Evolutionary conservation across 2,888 invertebrate species (phyloP), one percentile per base, ranked within the genome.

Genomic region (Copidosoma aretas): DNA sequence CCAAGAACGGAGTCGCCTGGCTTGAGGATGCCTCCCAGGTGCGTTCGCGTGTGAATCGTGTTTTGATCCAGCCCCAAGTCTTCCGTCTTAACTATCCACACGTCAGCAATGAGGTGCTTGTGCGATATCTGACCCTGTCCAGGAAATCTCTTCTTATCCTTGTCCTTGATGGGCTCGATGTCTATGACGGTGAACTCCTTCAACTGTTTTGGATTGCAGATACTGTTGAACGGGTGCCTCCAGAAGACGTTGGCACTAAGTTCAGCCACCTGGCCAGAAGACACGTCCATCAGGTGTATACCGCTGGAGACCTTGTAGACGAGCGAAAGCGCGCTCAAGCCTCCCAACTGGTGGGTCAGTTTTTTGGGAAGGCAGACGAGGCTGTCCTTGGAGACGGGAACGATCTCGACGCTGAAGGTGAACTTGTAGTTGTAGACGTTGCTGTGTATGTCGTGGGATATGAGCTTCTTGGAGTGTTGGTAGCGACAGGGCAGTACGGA

Each of bases 401-500:
- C 96, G 77, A 99, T 94, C 84, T 99, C 98, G 73, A 99, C 91
- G 71, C 94, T 93, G 77, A 80, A 87, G 10, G 97, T 94, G 81
- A 93, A 94, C 84, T 99, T 99, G 85, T 97, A 98, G 84, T 98
- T 98, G 85, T 93, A 98, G 17, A 91, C 89, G 81, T 99, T 99
- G 83, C 94, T 98, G 84, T 96, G 97, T 67, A 95, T 93, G 84
- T 99, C 99, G 79, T 98, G 98, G 0, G 98, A 97, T 77, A 98
- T 93, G 52, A 98, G 87, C 79, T 97, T 96, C 84, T 98, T 97
- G 0, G 98, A 96, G 79, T 93, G 92, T 75, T 92, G 91, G 79
- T 91, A 91, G 79, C 93, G 91, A 77, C 93, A 91, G 0, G 99
- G 99, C 64, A 98, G 88, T 75, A 96, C 92, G 8, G 93, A 88